Evolutionary conservation across 2,113 vertebrate genomes (phyloP).

Genomic region (Mystacornis crossleyi): DNA sequence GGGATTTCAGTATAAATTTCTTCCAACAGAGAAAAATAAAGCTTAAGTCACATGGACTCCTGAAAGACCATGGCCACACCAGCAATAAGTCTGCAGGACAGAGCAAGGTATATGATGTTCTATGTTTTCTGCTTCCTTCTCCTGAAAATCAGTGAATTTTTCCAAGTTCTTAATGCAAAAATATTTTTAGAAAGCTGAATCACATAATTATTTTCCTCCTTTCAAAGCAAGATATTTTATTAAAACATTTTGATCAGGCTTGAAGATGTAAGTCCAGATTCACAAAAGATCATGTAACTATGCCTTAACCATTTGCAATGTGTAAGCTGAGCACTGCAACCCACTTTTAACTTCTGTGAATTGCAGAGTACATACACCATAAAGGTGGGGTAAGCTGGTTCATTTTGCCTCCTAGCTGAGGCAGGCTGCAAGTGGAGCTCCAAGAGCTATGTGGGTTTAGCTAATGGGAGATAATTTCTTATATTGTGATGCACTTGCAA

Average conservation of each 20-base stretch:
- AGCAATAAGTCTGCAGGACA: background rate
- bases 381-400: background rate
- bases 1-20: background rate
- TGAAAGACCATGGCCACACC: background rate
- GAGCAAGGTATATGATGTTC: background rate
- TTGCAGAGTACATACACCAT: background rate
- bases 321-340: background rate
- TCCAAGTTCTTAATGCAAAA: background rate
- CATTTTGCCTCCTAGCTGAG: background rate
- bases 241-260: background rate
- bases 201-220: background rate
- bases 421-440: background rate
- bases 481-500: constrained; percentile 40
- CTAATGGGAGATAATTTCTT: constrained; percentile 31
- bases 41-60: background rate
- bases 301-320: background rate
- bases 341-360: background rate
- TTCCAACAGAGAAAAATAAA: background rate
- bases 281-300: background rate
- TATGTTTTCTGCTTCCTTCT: background rate
- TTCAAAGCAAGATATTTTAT: background rate
- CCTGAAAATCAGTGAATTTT: background rate
- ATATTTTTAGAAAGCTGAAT: background rate
- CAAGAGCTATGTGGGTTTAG: background rate
- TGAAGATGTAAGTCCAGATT: background rate